Evolutionary conservation across 2,888 invertebrate species (phyloP), one percentile per base, ranked within the genome.

Genomic region (Hirtodrosophila alboralis): DNA sequence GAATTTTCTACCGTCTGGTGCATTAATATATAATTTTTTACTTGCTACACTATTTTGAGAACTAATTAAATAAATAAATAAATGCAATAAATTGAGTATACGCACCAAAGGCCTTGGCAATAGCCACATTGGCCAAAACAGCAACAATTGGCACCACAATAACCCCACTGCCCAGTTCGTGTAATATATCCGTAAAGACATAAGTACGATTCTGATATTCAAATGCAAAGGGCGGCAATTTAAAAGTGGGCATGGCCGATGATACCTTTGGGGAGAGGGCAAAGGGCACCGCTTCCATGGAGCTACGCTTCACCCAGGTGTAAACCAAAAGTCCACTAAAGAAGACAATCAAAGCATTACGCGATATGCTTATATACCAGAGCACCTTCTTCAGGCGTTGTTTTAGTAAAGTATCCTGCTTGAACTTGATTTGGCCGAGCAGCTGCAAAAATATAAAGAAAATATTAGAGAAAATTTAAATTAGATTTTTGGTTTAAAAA

Each of bases 51-150:
- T n/a, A n/a, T n/a, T n/a, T n/a, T n/a, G n/a, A n/a, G n/a, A n/a
- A n/a, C n/a, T n/a, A n/a, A n/a, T n/a, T n/a, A n/a, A n/a, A n/a
- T n/a, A n/a, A n/a, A n/a, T n/a, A n/a, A n/a, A n/a, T n/a, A n/a
- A n/a, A n/a, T n/a, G n/a, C n/a, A n/a, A 1, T 23, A 23, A 23
- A 23, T 7, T 23, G 1, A 10, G 43, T 3, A 63, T 70, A 91
- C 93, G 93, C 91, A 97, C 98, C 93, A 91, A 97, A 98, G 5
- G 97, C 95, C 91, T 98, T 98, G 9, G 97, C 97, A 75, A 98
- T 98, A 23, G 98, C 97, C 57, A 98, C 96, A 87, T 97, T 97
- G 44, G 97, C 97, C 62, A 98, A 91, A 54, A 98, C 94, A 0
- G 90, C 89, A 51, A 98, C 94, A 26, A 98, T 89, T 3, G 98